phyloP scores from a whole-genome alignment of 2,888 invertebrate species.

The Cheilosia soror region DNA sequence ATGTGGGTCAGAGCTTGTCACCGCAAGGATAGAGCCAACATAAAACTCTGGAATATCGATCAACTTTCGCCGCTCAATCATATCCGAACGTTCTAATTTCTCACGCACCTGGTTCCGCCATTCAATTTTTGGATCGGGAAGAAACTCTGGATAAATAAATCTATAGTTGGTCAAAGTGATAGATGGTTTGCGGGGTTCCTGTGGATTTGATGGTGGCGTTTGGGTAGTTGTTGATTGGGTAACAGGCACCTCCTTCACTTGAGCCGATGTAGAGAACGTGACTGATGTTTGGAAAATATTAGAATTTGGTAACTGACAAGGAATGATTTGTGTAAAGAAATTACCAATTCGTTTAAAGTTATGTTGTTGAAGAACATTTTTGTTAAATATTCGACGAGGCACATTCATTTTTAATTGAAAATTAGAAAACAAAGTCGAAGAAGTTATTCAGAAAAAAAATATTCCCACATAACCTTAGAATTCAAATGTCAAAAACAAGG shows the following conservation, averaged over 20 bases:
- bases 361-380: constrained; percentile 49
- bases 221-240: constrained; percentile 55
- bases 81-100: constrained; percentile 95
- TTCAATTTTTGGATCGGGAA: constrained; percentile 92
- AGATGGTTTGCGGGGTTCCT: constrained; percentile 78
- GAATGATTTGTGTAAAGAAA: background rate
- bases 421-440: constrained; percentile 14
- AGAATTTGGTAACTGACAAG: background rate
- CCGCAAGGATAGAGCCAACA: constrained; percentile 96
- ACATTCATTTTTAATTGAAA: constrained; percentile 71
- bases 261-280: constrained; percentile 73
- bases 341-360: constrained; percentile 72
- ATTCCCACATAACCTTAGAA: constrained; percentile 31
- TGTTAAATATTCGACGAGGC: constrained; percentile 53
- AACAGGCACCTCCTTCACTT: constrained; percentile 64
- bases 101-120: constrained; percentile 93
- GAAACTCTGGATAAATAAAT: constrained; percentile 94
- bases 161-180: constrained; percentile 86
- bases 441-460: constrained; percentile 26
- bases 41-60: constrained; percentile 99
- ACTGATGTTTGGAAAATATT: constrained; percentile 52
- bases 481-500: constrained; percentile 16
- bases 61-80: constrained; percentile 90
- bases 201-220: constrained; percentile 30
- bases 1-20: constrained; percentile 93